Percentiles rank a stretch among this genome's conserved stretches.
Evolutionary conservation across 2,888 invertebrate genomes (phyloP).

Genomic region (Ctena decussata): DNA sequence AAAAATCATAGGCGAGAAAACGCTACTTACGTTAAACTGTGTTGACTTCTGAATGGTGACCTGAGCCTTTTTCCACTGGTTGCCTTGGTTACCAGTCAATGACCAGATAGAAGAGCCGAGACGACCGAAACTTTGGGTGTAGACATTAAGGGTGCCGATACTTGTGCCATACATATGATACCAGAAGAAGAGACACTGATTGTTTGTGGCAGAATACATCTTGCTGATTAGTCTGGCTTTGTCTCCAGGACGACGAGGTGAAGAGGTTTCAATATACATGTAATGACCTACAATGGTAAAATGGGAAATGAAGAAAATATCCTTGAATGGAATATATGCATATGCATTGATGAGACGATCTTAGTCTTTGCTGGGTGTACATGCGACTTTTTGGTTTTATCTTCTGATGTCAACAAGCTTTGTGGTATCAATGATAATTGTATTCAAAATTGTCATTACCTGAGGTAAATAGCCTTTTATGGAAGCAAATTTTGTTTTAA

Average conservation of each 20-base stretch:
- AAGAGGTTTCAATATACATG: conserved; percentile 79
- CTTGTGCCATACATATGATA: conserved; percentile 83
- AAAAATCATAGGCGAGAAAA: too few relatives aligned
- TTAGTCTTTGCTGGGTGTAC: too few relatives aligned
- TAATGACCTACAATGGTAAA: conserved; percentile 72
- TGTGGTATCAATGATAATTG: too few relatives aligned
- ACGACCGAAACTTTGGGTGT: conserved; percentile 61
- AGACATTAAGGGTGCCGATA: conserved; percentile 79
- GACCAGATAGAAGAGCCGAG: conserved; percentile 75
- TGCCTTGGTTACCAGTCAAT: conserved; percentile 78
- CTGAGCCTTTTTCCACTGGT: conserved; percentile 79
- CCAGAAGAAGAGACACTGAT: conserved; percentile 83
- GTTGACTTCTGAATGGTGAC: conserved; percentile 71
- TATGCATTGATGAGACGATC: too few relatives aligned
- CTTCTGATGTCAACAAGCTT: too few relatives aligned
- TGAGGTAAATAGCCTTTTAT: too few relatives aligned
- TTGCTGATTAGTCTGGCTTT: conserved; percentile 77
- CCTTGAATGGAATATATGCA: too few relatives aligned
- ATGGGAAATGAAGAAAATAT: too few relatives aligned
- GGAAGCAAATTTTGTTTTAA: too few relatives aligned
- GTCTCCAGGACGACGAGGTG: conserved; percentile 68
- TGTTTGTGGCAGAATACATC: conserved; percentile 67
- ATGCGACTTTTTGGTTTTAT: too few relatives aligned
- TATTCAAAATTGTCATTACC: too few relatives aligned
- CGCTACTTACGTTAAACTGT: conserved; percentile 71